Base-by-base conservation (phyloP, 1,140 invertebrate genomes). In the Bombus pascuorum region DNA sequence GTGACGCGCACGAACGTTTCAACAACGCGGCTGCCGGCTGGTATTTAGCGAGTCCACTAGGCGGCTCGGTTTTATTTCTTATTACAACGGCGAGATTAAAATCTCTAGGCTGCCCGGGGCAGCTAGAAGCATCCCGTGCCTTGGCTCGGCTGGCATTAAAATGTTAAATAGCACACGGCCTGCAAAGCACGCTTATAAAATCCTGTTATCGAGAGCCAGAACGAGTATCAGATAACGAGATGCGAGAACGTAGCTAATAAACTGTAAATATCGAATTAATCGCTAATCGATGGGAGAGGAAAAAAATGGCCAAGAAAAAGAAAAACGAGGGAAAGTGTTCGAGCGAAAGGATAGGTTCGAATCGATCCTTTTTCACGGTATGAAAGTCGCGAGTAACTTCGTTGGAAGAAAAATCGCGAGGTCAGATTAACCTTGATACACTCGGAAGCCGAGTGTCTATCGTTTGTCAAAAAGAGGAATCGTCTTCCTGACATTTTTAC, bases 71-170 rank as follows among this genome's bases (percentile, higher is more conserved):
- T 89, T 53, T 90, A 84, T 87, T 90, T 89, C 87, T 90, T 90
- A 89, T 90, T 89, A 87, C 79, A 83, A 87, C 66, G 78, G 62
- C 73, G 77, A 89, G 88, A 90, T 90, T 90, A 87, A 84, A 87
- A 90, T 90, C 88, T 59, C 32, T 9, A 15, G 22, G 70, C 42
- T 65, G 57, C 71, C 62, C 74, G 25, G 47, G 44, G 57, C n/a
- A 34, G 53, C 68, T 70, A 47, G 84, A 37, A 18, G n/a, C 65
- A 32, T 42, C 57, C 68, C 65, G 42, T 71, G 81, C 53, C 42
- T 47, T 66, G 59, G 53, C 68, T 86, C 28, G 34, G 44, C 57
- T 32, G 53, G 76, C 81, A 89, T 90, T 89, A 89, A 90, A 87
- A 86, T 87, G 89, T 90, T 87, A 86, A 89, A 84, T 87, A 57